A percentile compares a stretch with the other conserved stretches of the same genome.
phyloP scores from a whole-genome alignment of 2,797 vertebrate species.

The Capromys pilorides region DNA sequence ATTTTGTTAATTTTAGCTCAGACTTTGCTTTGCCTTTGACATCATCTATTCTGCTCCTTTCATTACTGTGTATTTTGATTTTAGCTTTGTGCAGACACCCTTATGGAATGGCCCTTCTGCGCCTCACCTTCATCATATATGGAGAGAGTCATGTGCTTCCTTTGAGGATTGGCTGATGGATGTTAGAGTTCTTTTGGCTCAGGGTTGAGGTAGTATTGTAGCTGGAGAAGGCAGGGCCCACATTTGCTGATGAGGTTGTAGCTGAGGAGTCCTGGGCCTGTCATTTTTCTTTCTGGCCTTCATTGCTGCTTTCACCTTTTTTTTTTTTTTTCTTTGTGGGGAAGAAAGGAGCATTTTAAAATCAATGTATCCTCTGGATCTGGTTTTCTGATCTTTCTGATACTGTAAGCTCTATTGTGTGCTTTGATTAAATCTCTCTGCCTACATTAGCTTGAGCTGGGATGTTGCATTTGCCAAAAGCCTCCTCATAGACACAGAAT shows the following conservation, averaged over 20 bases:
- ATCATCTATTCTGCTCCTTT: neutral
- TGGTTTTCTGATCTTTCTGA: slow-evolving; percentile 12
- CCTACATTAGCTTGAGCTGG: neutral
- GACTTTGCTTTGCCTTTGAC: neutral
- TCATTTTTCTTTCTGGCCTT: neutral
- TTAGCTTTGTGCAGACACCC: neutral
- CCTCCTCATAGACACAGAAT: neutral
- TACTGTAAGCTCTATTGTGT: neutral
- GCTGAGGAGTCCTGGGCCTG: accelerated
- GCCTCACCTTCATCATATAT: neutral
- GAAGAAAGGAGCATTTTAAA: neutral
- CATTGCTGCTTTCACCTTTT: neutral
- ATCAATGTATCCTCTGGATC: neutral
- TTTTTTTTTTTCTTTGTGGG: neutral
- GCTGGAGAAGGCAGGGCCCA: neutral
- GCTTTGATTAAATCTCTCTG: slow-evolving; percentile 45
- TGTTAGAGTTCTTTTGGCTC: neutral
- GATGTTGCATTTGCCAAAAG: neutral
- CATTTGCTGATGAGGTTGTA: neutral
- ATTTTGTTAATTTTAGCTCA: neutral
- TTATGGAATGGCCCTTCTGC: accelerated
- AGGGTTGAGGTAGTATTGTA: neutral
- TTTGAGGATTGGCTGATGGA: neutral
- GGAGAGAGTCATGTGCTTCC: neutral
- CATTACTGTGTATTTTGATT: neutral